Conservation (phyloP, 2,797 vertebrate species). For the Hypotaenidia philippensis region DNA sequence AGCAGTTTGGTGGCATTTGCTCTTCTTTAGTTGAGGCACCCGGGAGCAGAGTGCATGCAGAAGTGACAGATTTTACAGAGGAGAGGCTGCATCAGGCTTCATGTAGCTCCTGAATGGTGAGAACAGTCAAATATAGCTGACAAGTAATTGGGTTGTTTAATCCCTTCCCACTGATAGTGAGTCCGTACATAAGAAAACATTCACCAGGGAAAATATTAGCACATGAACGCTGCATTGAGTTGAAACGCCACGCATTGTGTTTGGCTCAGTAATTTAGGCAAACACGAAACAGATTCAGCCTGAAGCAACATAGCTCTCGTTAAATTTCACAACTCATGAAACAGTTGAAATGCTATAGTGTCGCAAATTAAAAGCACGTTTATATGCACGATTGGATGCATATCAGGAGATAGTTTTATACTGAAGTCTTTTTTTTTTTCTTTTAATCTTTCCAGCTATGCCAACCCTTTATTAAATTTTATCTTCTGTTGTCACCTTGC, state of each 20-base stretch:
- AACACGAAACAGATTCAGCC: constrained; percentile 19
- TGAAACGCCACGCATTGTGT: not conserved
- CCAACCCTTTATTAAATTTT: not conserved
- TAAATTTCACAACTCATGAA: constrained; percentile 41
- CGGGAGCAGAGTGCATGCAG: not conserved
- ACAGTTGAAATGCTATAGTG: constrained; percentile 7
- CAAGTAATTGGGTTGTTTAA: not conserved
- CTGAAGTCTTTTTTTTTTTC: not conserved
- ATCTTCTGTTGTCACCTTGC: not conserved
- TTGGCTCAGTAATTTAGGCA: constrained; percentile 37
- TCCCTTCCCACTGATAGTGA: not conserved
- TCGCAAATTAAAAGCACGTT: constrained; percentile 42
- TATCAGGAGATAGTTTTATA: not conserved
- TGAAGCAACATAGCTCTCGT: constrained; percentile 6
- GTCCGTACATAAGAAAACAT: not conserved
- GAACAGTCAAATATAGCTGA: not conserved
- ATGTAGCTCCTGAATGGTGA: not conserved
- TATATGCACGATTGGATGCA: constrained; percentile 1
- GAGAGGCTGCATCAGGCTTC: not conserved
- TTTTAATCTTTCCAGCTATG: not conserved
- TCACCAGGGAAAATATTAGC: not conserved
- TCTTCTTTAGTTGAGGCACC: not conserved
- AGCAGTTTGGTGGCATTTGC: not conserved
- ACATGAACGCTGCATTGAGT: not conserved
- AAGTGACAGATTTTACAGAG: not conserved